Evolutionary conservation across 2,888 invertebrate species (phyloP).

Genomic region (Pandemis heparana): DNA sequence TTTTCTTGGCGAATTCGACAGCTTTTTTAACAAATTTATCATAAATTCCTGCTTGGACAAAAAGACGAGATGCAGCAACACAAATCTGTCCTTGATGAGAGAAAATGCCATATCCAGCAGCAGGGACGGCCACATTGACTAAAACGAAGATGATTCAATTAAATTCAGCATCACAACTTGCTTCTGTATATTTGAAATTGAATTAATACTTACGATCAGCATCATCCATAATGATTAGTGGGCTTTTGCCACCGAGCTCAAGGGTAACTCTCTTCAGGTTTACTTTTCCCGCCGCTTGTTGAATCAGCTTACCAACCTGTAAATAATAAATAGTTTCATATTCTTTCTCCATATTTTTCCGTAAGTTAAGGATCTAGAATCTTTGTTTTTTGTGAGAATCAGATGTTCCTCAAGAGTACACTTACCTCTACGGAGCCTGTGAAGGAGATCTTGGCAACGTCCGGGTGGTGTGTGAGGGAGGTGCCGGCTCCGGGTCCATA

Average conservation of each 20-base stretch:
- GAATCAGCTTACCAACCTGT: slow-evolving; percentile 85
- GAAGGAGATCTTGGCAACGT: slow-evolving; percentile 95
- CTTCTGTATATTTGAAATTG: background rate
- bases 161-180: background rate
- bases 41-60: slow-evolving; percentile 87
- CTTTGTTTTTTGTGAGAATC: too few species aligned
- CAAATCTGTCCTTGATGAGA: slow-evolving; percentile 66
- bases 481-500: slow-evolving; percentile 92
- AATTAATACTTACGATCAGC: slow-evolving; percentile 87
- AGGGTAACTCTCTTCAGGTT: slow-evolving; percentile 93
- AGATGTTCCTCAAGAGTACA: background rate
- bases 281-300: slow-evolving; percentile 89
- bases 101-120: slow-evolving; percentile 61
- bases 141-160: slow-evolving; percentile 20
- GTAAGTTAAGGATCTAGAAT: too few species aligned
- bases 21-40: slow-evolving; percentile 92
- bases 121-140: slow-evolving; percentile 63
- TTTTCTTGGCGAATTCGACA: slow-evolving; percentile 86
- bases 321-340: background rate
- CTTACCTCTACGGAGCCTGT: slow-evolving; percentile 71
- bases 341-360: background rate
- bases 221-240: slow-evolving; percentile 92
- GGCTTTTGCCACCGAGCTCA: slow-evolving; percentile 96
- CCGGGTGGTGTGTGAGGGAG: slow-evolving; percentile 88
- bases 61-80: slow-evolving; percentile 67